Percentiles rank a stretch among this genome's conserved stretches.
These are phyloP conservation scores for Hyaena hyaena DNA, from an alignment of 2,113 vertebrate genomes.

Conservation along the genomic window DNA sequence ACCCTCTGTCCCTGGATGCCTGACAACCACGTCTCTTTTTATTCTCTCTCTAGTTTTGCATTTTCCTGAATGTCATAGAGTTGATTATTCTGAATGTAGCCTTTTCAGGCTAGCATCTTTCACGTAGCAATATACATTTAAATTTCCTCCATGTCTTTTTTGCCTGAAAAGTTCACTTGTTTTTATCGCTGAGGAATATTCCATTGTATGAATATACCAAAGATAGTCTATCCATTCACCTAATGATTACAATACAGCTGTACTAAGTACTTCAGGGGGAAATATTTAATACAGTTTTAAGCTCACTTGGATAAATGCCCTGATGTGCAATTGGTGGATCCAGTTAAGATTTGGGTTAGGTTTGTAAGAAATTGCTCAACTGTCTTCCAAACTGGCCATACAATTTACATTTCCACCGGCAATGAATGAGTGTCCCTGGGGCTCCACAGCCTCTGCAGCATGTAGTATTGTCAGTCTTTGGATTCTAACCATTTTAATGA, in stretches of 20 bases:
- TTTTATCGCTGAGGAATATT: background rate
- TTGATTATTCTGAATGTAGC: background rate
- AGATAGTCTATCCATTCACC: background rate
- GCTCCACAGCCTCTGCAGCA: background rate
- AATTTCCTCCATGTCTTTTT: background rate
- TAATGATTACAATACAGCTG: background rate
- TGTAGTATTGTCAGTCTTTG: background rate
- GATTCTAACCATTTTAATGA: background rate
- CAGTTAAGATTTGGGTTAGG: background rate
- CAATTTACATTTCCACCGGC: background rate
- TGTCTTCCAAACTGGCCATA: background rate
- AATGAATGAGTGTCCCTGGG: background rate
- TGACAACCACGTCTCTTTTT: background rate
- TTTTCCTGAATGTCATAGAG: background rate
- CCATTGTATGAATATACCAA: background rate
- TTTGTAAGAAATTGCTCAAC: background rate
- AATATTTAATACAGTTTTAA: background rate
- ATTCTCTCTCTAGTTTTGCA: background rate
- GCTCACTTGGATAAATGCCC: background rate
- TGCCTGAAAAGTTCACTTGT: background rate
- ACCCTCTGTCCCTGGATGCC: background rate
- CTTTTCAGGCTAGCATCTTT: background rate
- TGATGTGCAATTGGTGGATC: background rate
- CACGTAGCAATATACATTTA: background rate
- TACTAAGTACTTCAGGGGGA: background rate